phyloP scores from a whole-genome alignment of 2,797 vertebrate genomes.

The Euphonia xanthogaster region DNA sequence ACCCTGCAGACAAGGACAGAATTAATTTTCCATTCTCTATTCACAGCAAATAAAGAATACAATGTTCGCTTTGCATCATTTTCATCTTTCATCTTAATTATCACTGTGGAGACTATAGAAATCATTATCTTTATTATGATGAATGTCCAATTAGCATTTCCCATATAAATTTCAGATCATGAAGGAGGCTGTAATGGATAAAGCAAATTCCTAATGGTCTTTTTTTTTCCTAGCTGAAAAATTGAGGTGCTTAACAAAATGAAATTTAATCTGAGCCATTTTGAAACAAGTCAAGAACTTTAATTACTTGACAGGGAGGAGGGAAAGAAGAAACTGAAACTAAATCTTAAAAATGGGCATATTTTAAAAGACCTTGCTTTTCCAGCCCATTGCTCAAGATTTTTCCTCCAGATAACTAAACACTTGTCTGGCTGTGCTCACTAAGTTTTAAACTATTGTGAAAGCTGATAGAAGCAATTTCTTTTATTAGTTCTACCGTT shows the following conservation, averaged over 20 bases:
- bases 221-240: constrained; percentile 72
- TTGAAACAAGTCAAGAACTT: constrained; percentile 77
- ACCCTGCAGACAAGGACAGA: constrained; percentile 45
- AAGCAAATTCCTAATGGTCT: constrained; percentile 76
- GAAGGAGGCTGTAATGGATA: constrained; percentile 75
- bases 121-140: constrained; percentile 80
- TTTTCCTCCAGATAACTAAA: constrained; percentile 54
- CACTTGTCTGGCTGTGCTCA: constrained; percentile 52
- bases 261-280: constrained; percentile 77
- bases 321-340: constrained; percentile 37
- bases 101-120: constrained; percentile 74
- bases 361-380: constrained; percentile 70
- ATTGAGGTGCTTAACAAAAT: constrained; percentile 78
- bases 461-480: constrained; percentile 55
- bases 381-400: constrained; percentile 44
- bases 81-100: constrained; percentile 82
- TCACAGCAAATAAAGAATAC: constrained; percentile 70
- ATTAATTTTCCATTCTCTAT: constrained; percentile 51
- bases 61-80: constrained; percentile 67
- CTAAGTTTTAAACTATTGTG: constrained; percentile 65
- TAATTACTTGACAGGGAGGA: constrained; percentile 73
- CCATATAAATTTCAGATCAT: constrained; percentile 80
- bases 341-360: constrained; percentile 59
- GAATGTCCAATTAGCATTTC: constrained; percentile 79
- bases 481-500: constrained; percentile 62